Evolutionary conservation across 2,888 invertebrate genomes (phyloP), one percentile per base, ranked within the genome.

Genomic region (Leptothorax acervorum): DNA sequence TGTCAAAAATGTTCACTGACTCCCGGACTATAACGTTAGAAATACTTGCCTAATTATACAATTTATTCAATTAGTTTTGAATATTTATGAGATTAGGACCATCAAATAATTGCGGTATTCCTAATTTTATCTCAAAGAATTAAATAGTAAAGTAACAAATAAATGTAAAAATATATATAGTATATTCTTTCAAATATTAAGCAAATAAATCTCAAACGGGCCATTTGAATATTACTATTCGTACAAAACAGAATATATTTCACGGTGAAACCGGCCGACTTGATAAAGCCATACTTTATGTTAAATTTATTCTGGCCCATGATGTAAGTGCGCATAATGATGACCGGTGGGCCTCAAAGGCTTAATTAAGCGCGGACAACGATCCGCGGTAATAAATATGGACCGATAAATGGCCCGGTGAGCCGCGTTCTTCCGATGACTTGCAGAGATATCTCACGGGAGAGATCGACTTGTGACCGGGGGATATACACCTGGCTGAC

Each of bases 211-310:
- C 8, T 60, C 12, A 28, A 48, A 66, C 4, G 11, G 6, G 2
- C 1, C 18, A 48, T 68, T 62, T 12, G 11, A 60, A 70, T 28
- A 62, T 70, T 60, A 68, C 23, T 57, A 68, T 68, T 79, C 23
- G 11, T 51, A 60, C 15, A 31, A 81, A 45, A 28, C 12, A 3
- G 35, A 39, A 51, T 39, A 60, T 4, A 18, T 68, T 39, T 60
- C 60, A 28, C 18, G 3, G 53, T 62, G 23, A 39, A 45, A 60
- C 18, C 60, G 39, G 11, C 4, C 3, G 18, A 9, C 60, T n/a
- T 39, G 28, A 81, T 81, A 60, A 71, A 71, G 60, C 48, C 28
- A 23, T 70, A 79, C 39, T 81, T 81, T 70, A 81, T 71, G 48
- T 12, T 51, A 62, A 79, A 70, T 70, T 57, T 79, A 79, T 79